Percentiles rank a stretch among this genome's conserved stretches.
Evolutionary conservation across 1,140 invertebrate species (phyloP).

Genomic region (Lepidotrigona ventralis): DNA sequence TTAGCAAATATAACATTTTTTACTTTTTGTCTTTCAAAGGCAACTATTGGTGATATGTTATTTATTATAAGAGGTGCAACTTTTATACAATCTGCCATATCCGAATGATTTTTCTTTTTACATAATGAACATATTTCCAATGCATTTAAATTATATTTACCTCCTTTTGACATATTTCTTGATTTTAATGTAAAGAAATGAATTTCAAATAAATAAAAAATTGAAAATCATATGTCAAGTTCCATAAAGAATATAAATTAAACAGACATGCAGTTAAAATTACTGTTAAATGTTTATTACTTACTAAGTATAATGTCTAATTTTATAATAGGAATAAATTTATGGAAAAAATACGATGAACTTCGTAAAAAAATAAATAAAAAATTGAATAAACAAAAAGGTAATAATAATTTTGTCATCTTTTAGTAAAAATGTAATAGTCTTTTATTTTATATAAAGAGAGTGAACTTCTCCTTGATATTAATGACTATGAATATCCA

Average conservation of each 20-base stretch:
- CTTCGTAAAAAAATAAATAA: conserved; percentile 67
- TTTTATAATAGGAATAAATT: conserved; percentile 14
- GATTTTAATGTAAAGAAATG: background rate
- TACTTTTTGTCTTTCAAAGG: background rate
- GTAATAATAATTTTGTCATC: conserved; percentile 25
- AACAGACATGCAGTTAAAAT: conserved; percentile 7
- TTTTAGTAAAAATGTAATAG: background rate
- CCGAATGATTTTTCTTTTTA: conserved; percentile 14
- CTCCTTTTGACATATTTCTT: background rate
- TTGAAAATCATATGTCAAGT: conserved; percentile 9
- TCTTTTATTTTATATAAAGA: conserved; percentile 46
- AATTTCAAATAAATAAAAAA: conserved; percentile 2
- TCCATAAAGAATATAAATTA: background rate
- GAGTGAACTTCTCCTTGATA: conserved; percentile 71
- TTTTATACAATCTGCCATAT: conserved; percentile 24
- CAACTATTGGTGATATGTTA: background rate
- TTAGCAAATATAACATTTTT: conserved; percentile 20
- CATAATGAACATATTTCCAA: background rate
- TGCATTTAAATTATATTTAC: conserved; percentile 9
- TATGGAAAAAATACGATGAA: conserved; percentile 51
- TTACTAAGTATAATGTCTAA: conserved; percentile 12
- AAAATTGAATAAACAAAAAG: conserved; percentile 49
- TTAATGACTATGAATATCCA: conserved; percentile 78
- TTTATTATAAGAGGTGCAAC: background rate
- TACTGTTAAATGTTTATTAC: conserved; percentile 25